Evolutionary conservation across 2,888 invertebrate species (phyloP).

Genomic region (Macrosiphum euphorbiae): DNA sequence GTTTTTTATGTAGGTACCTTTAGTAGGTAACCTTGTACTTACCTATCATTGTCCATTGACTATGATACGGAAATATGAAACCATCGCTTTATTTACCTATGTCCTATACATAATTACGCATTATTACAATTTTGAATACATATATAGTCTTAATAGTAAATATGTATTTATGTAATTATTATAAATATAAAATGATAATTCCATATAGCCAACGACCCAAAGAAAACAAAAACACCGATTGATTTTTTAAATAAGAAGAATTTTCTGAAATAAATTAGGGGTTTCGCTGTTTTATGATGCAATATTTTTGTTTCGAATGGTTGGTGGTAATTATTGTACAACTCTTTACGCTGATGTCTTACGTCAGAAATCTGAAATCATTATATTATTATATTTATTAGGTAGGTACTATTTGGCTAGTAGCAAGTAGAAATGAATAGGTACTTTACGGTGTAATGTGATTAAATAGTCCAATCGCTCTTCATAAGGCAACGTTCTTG

Average conservation of each 20-base stretch:
- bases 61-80: no score
- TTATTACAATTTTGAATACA: no score
- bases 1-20: no score
- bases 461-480: neutral
- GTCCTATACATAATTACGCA: no score
- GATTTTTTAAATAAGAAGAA: neutral
- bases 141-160: neutral
- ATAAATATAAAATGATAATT: neutral
- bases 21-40: no score
- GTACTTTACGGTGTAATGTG: neutral
- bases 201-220: neutral
- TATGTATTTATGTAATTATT: neutral
- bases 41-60: no score
- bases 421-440: neutral
- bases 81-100: no score
- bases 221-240: neutral
- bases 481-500: neutral
- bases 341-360: neutral
- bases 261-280: neutral
- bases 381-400: neutral
- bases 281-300: neutral
- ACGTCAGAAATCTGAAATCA: constrained; percentile 30
- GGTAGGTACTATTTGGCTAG: neutral
- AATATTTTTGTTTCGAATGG: neutral
- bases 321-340: neutral